Evolutionary conservation across 92 coral and sea anemone species (phyloP).

Genomic region (Palythoa heliodiscus): DNA sequence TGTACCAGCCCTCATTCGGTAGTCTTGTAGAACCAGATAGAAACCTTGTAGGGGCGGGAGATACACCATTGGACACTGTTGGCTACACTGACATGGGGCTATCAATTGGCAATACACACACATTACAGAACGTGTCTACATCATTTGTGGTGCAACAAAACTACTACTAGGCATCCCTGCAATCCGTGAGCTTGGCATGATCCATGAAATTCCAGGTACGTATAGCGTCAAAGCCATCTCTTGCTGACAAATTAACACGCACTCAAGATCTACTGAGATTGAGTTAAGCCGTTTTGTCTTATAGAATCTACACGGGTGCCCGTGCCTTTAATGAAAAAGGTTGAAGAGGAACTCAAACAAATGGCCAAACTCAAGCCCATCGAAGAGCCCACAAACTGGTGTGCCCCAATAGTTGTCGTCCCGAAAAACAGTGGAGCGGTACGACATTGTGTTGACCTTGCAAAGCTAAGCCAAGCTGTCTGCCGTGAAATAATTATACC

Average conservation of each 20-base stretch:
- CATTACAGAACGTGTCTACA: slow-evolving; percentile 37
- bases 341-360: slow-evolving; percentile 32
- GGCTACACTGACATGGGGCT: slow-evolving; percentile 35
- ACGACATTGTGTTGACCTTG: too few species aligned
- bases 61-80: slow-evolving; percentile 8
- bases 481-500: too few species aligned
- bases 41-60: slow-evolving; percentile 27
- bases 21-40: slow-evolving; percentile 29
- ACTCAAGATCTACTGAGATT: not conserved
- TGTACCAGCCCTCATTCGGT: not conserved
- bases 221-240: not conserved
- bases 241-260: not conserved
- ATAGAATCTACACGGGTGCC: slow-evolving; percentile 34
- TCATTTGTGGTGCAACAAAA: not conserved
- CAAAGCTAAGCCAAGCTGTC: too few species aligned
- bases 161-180: not conserved
- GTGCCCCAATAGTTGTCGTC: not conserved
- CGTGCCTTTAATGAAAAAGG: slow-evolving; percentile 25
- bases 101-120: slow-evolving; percentile 29
- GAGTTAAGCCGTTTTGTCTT: slow-evolving; percentile 17
- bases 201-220: too few species aligned
- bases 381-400: slow-evolving; percentile 36
- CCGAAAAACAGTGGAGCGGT: not conserved
- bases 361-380: slow-evolving; percentile 14
- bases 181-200: not conserved